These are phyloP conservation scores for Hippocampus zosterae DNA, from an alignment of 2,113 vertebrate genomes.

Conservation along the genomic window DNA sequence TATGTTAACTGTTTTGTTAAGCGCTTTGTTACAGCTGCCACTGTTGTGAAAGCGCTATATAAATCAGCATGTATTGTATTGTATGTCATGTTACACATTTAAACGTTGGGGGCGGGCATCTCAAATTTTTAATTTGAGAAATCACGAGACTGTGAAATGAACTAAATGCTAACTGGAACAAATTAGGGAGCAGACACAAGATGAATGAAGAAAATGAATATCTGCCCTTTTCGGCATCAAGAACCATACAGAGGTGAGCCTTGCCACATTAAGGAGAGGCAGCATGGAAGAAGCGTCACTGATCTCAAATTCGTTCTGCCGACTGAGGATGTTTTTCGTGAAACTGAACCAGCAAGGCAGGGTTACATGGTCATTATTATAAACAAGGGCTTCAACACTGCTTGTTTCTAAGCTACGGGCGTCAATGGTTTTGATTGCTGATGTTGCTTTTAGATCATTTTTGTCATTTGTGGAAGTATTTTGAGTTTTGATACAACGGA, in stretches of 20 bases:
- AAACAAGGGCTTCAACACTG: background rate
- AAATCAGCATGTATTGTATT: no score
- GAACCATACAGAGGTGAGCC: background rate
- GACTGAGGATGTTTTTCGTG: background rate
- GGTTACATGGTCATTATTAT: background rate
- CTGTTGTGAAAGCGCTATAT: no score
- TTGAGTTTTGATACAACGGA: slow-evolving; percentile 9
- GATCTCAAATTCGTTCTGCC: background rate
- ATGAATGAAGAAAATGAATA: slow-evolving; percentile 26
- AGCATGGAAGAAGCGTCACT: slow-evolving; percentile 25
- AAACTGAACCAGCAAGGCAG: background rate
- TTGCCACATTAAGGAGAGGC: slow-evolving; percentile 4
- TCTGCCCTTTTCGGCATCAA: background rate
- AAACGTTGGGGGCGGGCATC: no score
- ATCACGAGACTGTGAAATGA: background rate
- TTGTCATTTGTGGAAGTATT: slow-evolving; percentile 12
- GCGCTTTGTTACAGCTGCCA: no score
- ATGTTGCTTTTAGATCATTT: slow-evolving; percentile 14
- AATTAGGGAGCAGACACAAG: slow-evolving; percentile 35
- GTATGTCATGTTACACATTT: slow-evolving; percentile 1
- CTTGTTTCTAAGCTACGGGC: background rate
- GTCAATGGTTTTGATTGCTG: background rate
- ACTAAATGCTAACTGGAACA: slow-evolving; percentile 18
- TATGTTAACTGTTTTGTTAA: no score
- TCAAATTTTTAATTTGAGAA: background rate